Percentiles rank a stretch among this genome's conserved stretches.
These are phyloP conservation scores for Octodon degus DNA, from an alignment of 2,113 vertebrate genomes.

Conservation along the genomic window DNA sequence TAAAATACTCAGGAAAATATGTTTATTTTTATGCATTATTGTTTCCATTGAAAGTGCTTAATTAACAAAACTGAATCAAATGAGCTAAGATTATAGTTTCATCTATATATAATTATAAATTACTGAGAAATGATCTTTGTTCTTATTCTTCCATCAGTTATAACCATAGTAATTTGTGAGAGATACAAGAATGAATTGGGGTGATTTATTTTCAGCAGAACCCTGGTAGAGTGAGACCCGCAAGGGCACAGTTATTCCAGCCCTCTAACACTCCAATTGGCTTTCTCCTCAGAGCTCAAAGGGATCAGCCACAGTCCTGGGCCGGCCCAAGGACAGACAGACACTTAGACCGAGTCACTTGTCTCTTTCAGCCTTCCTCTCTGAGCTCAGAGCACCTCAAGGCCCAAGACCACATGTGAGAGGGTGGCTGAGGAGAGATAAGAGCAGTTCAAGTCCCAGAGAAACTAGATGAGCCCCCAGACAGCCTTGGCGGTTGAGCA, in stretches of 20 bases:
- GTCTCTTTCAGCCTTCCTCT: not conserved
- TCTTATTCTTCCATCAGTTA: conserved; percentile 1
- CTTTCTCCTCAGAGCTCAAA: not conserved
- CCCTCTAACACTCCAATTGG: not conserved
- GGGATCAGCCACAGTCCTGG: not conserved
- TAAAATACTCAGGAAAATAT: not conserved
- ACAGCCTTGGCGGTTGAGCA: not conserved
- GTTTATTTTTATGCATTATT: conserved; percentile 28
- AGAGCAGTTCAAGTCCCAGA: not conserved
- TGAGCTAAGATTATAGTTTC: conserved; percentile 16
- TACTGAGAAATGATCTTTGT: conserved; percentile 31
- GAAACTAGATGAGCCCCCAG: not conserved
- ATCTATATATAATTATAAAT: not conserved
- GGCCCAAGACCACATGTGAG: not conserved
- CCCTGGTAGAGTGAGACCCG: not conserved
- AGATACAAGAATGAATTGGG: not conserved
- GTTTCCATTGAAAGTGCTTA: not conserved
- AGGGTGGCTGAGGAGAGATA: not conserved
- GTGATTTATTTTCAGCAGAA: not conserved
- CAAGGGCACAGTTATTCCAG: not conserved
- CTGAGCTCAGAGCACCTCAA: not conserved
- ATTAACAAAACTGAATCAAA: not conserved
- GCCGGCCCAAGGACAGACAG: not conserved
- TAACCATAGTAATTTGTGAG: not conserved
- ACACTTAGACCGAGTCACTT: not conserved